These are phyloP conservation scores for Drosophila biarmipes DNA, from an alignment of 1,140 invertebrate species.

Conservation along the genomic window DNA sequence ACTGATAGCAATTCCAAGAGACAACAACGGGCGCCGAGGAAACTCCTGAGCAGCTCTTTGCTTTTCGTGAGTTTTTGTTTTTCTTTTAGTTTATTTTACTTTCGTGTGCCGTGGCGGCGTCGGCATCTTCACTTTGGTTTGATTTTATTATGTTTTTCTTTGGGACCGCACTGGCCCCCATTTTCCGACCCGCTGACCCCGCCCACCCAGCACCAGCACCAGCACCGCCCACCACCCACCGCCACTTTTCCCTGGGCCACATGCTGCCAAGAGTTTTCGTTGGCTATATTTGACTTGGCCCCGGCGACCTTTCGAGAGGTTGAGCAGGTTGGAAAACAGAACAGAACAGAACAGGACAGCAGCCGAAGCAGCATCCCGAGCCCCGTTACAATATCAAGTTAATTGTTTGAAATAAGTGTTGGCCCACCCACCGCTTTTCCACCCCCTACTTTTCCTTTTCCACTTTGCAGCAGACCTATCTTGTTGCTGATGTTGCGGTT, in stretches of 20 bases:
- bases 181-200: conserved; percentile 10
- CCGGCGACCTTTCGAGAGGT: conserved; percentile 60
- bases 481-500: conserved; percentile 79
- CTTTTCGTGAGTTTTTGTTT: conserved; percentile 80
- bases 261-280: conserved; percentile 68
- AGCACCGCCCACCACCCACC: conserved; percentile 1
- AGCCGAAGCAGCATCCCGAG: conserved; percentile 46
- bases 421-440: conserved; percentile 30
- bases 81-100: conserved; percentile 82
- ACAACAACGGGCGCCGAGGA: conserved; percentile 58
- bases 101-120: conserved; percentile 69
- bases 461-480: conserved; percentile 2
- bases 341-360: conserved; percentile 28
- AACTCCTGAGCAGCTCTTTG: conserved; percentile 56
- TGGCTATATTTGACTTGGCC: conserved; percentile 63
- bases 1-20: conserved; percentile 81
- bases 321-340: conserved; percentile 24
- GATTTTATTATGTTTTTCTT: conserved; percentile 83
- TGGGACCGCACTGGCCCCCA: conserved; percentile 66
- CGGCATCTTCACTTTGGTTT: conserved; percentile 76
- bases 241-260: conserved; percentile 49
- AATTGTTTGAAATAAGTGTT: conserved; percentile 83
- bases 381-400: conserved; percentile 81
- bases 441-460: background rate
- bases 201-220: too few species aligned